These are phyloP conservation scores for Varanus salvator DNA, from an alignment of 2,113 vertebrate genomes.

Conservation along the genomic window DNA sequence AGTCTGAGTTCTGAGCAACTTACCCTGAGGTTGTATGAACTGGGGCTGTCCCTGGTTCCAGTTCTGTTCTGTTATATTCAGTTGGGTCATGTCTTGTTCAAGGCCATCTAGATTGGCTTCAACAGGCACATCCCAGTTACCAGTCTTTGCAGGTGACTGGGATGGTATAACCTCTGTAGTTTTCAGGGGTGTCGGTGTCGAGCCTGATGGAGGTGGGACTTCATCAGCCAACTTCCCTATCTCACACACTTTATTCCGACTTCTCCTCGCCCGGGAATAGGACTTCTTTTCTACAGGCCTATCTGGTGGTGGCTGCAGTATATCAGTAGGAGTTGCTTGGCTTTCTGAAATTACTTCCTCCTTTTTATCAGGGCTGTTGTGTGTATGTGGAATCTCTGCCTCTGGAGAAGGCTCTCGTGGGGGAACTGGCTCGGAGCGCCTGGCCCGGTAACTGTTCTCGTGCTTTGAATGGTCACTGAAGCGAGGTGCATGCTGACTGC, in stretches of 20 bases:
- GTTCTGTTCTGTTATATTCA: slow-evolving; percentile 87
- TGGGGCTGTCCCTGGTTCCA: slow-evolving; percentile 88
- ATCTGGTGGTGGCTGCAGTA: slow-evolving; percentile 75
- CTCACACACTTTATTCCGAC: slow-evolving; percentile 89
- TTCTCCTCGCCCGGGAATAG: slow-evolving; percentile 92
- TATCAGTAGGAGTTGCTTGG: slow-evolving; percentile 57
- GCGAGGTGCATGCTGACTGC: slow-evolving; percentile 52
- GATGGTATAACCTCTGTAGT: slow-evolving; percentile 65
- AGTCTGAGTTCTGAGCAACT: slow-evolving; percentile 78
- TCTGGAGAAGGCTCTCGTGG: slow-evolving; percentile 74
- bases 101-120: slow-evolving; percentile 81
- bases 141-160: slow-evolving; percentile 69
- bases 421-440: slow-evolving; percentile 67
- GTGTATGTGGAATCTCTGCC: slow-evolving; percentile 44
- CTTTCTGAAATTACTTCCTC: slow-evolving; percentile 73
- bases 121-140: slow-evolving; percentile 71
- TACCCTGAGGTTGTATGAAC: slow-evolving; percentile 84
- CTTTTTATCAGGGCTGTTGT: slow-evolving; percentile 67
- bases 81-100: slow-evolving; percentile 88
- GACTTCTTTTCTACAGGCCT: slow-evolving; percentile 93
- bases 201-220: slow-evolving; percentile 64
- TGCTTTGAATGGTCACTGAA: slow-evolving; percentile 71
- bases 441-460: slow-evolving; percentile 68
- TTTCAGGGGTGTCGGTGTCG: slow-evolving; percentile 63
- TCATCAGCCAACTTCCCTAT: slow-evolving; percentile 89